Percentiles rank a stretch among this genome's conserved stretches.
These are phyloP conservation scores for Eupithecia dodoneata DNA, from an alignment of 2,888 invertebrate genomes.

Conservation along the genomic window DNA sequence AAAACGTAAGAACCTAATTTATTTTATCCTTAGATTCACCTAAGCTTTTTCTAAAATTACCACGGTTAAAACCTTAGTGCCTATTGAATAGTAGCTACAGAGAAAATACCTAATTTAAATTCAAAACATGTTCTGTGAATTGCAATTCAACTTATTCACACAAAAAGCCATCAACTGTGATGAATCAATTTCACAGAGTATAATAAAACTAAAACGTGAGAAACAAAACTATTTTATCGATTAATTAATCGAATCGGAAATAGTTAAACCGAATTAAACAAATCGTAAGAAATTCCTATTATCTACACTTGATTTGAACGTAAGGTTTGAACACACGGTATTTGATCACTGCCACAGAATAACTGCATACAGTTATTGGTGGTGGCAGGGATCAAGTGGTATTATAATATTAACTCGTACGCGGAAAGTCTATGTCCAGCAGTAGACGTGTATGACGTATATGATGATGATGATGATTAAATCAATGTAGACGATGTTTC, in stretches of 20 bases:
- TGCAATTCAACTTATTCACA: conserved; percentile 50
- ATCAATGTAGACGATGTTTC: not conserved
- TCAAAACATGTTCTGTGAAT: not conserved
- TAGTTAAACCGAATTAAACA: conserved; percentile 69
- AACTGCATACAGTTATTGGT: too few species aligned
- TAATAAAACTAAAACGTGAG: conserved; percentile 81
- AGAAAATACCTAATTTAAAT: not conserved
- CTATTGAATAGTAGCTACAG: not conserved
- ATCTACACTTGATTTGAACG: conserved; percentile 46
- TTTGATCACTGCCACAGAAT: too few species aligned
- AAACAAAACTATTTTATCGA: conserved; percentile 69
- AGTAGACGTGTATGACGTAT: too few species aligned
- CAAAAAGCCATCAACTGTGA: conserved; percentile 65
- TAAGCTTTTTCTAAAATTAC: not conserved
- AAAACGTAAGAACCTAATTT: conserved; percentile 28
- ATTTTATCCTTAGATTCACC: conserved; percentile 12
- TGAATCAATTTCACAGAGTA: conserved; percentile 74
- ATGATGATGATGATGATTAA: too few species aligned
- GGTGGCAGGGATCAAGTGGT: too few species aligned
- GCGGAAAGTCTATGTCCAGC: too few species aligned
- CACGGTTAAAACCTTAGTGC: not conserved
- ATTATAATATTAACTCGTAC: too few species aligned
- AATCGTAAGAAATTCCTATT: conserved; percentile 68
- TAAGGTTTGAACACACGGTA: conserved; percentile 19
- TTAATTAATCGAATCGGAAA: conserved; percentile 72